phyloP scores from a whole-genome alignment of 2,797 vertebrate genomes.

The Macropus fuliginosus region DNA sequence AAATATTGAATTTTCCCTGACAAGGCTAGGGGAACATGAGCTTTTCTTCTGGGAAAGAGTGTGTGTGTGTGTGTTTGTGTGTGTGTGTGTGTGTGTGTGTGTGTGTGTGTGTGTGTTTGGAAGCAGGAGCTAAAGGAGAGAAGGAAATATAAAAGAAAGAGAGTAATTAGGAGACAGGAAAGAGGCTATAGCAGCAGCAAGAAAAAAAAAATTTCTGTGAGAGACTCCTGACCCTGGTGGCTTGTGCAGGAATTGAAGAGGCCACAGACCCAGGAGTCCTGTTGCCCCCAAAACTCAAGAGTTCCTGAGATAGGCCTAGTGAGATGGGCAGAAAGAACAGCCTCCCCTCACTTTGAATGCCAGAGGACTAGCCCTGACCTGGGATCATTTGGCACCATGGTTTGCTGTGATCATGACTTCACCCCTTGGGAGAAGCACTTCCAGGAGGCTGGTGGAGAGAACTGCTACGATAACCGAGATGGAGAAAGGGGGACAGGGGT shows the following conservation, averaged over 20 bases:
- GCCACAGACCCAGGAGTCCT: background rate
- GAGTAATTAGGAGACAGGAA: background rate
- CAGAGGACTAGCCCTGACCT: background rate
- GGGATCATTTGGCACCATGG: slow-evolving; percentile 58
- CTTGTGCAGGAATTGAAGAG: background rate
- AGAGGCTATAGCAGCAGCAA: background rate
- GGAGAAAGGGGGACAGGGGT: background rate
- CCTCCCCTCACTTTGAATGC: background rate
- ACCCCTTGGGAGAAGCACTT: background rate
- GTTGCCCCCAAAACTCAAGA: background rate
- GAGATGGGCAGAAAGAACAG: background rate
- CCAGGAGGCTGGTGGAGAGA: slow-evolving; percentile 30
- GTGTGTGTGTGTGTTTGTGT: background rate
- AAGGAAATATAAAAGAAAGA: background rate
- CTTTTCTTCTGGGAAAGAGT: background rate
- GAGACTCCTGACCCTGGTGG: background rate
- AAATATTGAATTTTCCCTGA: slow-evolving; percentile 8
- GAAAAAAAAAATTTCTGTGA: background rate
- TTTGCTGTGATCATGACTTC: slow-evolving; percentile 28
- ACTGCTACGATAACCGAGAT: slow-evolving; percentile 9
- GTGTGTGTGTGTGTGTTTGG: background rate
- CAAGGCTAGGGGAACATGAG: background rate
- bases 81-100: too few relatives aligned
- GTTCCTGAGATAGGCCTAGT: background rate
- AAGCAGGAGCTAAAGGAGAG: background rate